Conservation (phyloP, 2,113 vertebrate species). For the Passerina amoena region DNA sequence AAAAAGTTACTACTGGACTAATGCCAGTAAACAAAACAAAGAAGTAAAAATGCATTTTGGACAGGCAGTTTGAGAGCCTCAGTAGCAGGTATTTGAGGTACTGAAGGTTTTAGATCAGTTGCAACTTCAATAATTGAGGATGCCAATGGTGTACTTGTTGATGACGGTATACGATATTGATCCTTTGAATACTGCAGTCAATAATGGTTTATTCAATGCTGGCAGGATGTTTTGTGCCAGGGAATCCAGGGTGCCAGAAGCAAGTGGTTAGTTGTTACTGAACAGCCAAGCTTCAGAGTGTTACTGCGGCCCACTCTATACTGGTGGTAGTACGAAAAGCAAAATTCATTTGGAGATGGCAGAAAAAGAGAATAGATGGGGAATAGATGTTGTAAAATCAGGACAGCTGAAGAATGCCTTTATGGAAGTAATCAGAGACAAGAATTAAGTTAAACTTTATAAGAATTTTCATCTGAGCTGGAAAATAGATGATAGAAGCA, state of each 20-base stretch:
- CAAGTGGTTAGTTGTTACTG: not conserved
- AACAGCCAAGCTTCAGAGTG: not conserved
- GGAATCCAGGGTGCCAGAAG: not conserved
- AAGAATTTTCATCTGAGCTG: not conserved
- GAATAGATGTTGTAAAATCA: not conserved
- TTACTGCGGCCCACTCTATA: not conserved
- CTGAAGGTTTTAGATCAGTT: not conserved
- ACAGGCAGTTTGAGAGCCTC: not conserved
- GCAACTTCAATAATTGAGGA: constrained; percentile 44
- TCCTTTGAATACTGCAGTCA: not conserved
- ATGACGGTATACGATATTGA: not conserved
- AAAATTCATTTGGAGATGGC: not conserved
- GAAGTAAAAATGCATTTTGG: not conserved
- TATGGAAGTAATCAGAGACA: not conserved
- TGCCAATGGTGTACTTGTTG: not conserved
- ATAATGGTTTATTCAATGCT: not conserved
- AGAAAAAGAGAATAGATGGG: not conserved
- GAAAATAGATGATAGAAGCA: not conserved
- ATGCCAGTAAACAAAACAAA: constrained; percentile 35
- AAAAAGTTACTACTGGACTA: not conserved
- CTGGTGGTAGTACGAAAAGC: not conserved
- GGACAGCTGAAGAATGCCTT: not conserved
- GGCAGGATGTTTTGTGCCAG: not conserved
- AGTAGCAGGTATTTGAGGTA: not conserved
- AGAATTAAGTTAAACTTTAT: not conserved